Conservation (phyloP, 2,797 vertebrate species). For the Odontamblyopus rebecca region DNA sequence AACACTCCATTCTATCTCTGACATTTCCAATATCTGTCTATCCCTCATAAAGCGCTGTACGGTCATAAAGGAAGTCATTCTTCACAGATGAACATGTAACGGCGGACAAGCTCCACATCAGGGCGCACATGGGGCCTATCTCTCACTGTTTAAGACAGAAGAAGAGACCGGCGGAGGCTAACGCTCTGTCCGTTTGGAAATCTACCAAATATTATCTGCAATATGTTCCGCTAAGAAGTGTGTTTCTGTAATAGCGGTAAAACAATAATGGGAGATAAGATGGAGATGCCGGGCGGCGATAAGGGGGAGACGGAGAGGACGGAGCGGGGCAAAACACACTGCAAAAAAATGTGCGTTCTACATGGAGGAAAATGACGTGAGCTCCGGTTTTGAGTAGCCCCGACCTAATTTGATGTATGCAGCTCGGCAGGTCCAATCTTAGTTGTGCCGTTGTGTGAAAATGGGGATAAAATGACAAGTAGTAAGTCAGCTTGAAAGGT, state of each 20-base stretch:
- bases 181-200: background rate
- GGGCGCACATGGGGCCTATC: conserved; percentile 24
- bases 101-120: conserved; percentile 28
- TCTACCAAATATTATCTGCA: background rate
- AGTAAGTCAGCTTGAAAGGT: too few species aligned
- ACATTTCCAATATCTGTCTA: conserved; percentile 76
- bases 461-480: too few species aligned
- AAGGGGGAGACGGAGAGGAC: background rate
- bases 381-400: too few species aligned
- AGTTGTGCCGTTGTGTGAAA: too few species aligned
- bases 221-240: background rate
- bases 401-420: too few species aligned
- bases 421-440: too few species aligned
- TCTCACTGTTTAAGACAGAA: conserved; percentile 38
- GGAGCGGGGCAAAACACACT: background rate
- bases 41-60: conserved; percentile 68
- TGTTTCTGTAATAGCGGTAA: background rate
- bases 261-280: conserved; percentile 9
- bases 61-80: conserved; percentile 62
- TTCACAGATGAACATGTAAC: conserved; percentile 64
- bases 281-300: background rate
- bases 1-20: conserved; percentile 72
- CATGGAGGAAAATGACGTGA: background rate
- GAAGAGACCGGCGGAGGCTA: conserved; percentile 29
- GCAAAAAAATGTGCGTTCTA: background rate